A percentile compares a stretch with the other conserved stretches of the same genome.
Conservation (phyloP, 2,113 vertebrate genomes). For the Eidolon helvum region DNA sequence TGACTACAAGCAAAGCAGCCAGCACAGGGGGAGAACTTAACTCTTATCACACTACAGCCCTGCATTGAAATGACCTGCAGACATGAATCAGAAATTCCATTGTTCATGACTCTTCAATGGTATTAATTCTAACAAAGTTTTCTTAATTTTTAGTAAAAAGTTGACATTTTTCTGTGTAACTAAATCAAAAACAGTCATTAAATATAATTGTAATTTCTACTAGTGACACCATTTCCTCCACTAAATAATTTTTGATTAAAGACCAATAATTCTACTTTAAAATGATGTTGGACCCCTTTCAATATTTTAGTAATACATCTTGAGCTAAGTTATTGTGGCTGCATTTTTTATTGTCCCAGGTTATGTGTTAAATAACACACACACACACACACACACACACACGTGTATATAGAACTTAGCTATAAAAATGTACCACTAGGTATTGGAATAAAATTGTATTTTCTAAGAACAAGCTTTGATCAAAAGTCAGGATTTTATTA, state of each 20-base stretch:
- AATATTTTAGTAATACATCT: constrained; percentile 1
- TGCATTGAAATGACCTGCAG: fast-evolving
- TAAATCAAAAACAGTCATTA: not conserved
- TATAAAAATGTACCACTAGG: constrained; percentile 32
- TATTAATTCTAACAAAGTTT: not conserved
- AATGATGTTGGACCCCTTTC: constrained; percentile 18
- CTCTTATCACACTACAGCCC: not conserved
- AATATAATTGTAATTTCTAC: not conserved
- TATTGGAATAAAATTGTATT: constrained; percentile 48
- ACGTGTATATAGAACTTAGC: constrained; percentile 22
- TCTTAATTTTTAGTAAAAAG: not conserved
- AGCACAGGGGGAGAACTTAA: fast-evolving
- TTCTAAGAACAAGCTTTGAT: constrained; percentile 46
- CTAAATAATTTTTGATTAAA: not conserved
- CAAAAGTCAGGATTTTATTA: constrained; percentile 52
- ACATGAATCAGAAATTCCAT: fast-evolving
- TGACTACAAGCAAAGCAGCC: fast-evolving
- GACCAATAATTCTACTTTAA: constrained; percentile 3
- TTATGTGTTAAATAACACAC: constrained; percentile 32
- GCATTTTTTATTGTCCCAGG: not conserved
- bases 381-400: too few species aligned
- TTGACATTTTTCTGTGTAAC: not conserved
- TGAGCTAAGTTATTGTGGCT: constrained; percentile 16
- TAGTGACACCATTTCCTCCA: not conserved
- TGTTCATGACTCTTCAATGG: fast-evolving